Percentiles rank a stretch among this genome's conserved stretches.
Conservation (phyloP, 2,797 vertebrate species). For the Crocidura indochinensis region DNA sequence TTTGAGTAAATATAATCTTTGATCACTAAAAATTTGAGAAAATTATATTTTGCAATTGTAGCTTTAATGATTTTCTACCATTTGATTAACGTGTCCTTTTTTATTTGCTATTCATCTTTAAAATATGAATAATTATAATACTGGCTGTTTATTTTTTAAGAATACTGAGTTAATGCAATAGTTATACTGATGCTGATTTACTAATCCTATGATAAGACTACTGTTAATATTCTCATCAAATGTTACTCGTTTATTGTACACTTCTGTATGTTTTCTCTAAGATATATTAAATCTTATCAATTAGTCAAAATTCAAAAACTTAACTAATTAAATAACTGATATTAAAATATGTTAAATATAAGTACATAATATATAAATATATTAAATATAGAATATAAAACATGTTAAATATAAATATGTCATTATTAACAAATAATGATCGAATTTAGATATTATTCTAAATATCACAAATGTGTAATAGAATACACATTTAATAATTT, state of each 20-base stretch:
- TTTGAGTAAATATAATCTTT: neutral
- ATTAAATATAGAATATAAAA: no score
- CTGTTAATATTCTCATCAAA: neutral
- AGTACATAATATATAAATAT: no score
- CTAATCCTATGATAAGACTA: neutral
- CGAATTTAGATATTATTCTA: no score
- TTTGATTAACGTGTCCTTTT: neutral
- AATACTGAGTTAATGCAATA: neutral
- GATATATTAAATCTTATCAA: neutral
- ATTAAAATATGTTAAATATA: no score
- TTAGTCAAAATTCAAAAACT: neutral
- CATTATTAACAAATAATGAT: no score
- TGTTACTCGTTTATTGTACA: neutral
- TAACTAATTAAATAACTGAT: neutral
- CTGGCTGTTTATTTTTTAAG: neutral
- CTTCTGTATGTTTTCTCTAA: neutral
- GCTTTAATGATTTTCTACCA: neutral
- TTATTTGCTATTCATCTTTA: neutral
- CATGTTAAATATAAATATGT: no score
- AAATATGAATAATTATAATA: neutral
- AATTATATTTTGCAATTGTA: conserved; percentile 21
- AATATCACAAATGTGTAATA: neutral
- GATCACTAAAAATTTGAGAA: neutral
- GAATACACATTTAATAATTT: neutral
- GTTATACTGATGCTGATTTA: no score